Conservation (phyloP, 2,797 vertebrate species). For the Hemitrygon akajei region DNA sequence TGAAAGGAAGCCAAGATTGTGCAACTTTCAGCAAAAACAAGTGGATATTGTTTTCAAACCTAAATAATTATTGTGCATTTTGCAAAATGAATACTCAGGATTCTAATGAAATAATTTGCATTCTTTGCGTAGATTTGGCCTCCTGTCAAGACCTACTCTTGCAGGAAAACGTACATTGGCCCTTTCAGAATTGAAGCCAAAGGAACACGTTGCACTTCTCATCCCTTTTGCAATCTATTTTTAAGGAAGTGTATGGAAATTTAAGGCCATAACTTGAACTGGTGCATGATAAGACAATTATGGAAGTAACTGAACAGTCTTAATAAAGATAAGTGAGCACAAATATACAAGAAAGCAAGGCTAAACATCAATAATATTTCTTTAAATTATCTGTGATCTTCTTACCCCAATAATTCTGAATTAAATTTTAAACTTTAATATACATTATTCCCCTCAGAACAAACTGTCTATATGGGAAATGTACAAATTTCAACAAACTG, state of each 20-base stretch:
- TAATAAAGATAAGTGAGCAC: neutral
- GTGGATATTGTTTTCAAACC: neutral
- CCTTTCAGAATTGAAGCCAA: neutral
- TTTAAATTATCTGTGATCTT: neutral
- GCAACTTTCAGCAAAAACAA: neutral
- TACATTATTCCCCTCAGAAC: neutral
- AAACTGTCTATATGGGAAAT: neutral
- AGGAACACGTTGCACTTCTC: neutral
- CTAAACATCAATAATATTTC: neutral
- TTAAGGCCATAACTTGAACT: neutral
- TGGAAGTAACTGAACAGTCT: neutral
- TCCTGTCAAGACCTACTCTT: neutral
- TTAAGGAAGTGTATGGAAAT: neutral
- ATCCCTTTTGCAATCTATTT: neutral
- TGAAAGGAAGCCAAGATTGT: neutral
- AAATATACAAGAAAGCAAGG: neutral
- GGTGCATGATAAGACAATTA: neutral
- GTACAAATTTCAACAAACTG: neutral
- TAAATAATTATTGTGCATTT: neutral
- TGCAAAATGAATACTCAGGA: neutral
- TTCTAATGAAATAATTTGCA: neutral
- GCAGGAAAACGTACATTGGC: neutral
- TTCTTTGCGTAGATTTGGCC: neutral
- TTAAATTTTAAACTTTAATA: neutral
- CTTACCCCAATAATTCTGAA: neutral